Evolutionary conservation across 2,888 invertebrate genomes (phyloP), one percentile per base, ranked within the genome.

Genomic region (Noctuana brunneofusca): DNA sequence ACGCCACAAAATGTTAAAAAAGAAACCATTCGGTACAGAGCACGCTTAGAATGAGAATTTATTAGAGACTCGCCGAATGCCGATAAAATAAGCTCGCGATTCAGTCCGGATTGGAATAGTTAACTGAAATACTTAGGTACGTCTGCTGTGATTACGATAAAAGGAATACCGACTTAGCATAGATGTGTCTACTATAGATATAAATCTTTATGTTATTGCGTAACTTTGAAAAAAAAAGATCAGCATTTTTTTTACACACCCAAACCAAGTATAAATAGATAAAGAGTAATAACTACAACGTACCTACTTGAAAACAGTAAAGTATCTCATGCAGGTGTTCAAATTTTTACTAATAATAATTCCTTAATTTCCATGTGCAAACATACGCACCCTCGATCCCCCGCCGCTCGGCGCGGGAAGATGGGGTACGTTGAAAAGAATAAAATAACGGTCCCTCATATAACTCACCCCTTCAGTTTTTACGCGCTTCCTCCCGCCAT

Each of bases 391-490:
- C 69, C 68, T 64, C 46, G 64, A 69, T 68, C 71, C 71, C 70
- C 72, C 72, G 70, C 72, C 70, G 69, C 69, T 69, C 30, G 60
- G 55, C 66, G 66, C 65, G 60, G 64, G 68, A 66, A 56, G 65
- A 65, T 63, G 65, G 70, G 69, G 72, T 68, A 59, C 64, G 59
- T 65, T 69, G 58, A 68, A 68, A 69, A 71, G 69, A 68, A 70
- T 69, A 69, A 65, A 66, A 60, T 68, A 65, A 68, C 67, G 64
- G 68, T 60, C 63, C 69, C 64, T 66, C 48, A 49, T 49, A 62
- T n/a, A n/a, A n/a, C n/a, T n/a, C 87, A 87, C 87, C 89, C 86
- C 82, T 88, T 87, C 86, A 86, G 87, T 87, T 87, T 87, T 88
- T 86, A 86, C 87, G 86, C 81, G 83, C 79, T 80, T 80, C 81